Base-by-base conservation (phyloP, 1,140 invertebrate species). In the Pachyrhynchus sulphureomaculatus region DNA sequence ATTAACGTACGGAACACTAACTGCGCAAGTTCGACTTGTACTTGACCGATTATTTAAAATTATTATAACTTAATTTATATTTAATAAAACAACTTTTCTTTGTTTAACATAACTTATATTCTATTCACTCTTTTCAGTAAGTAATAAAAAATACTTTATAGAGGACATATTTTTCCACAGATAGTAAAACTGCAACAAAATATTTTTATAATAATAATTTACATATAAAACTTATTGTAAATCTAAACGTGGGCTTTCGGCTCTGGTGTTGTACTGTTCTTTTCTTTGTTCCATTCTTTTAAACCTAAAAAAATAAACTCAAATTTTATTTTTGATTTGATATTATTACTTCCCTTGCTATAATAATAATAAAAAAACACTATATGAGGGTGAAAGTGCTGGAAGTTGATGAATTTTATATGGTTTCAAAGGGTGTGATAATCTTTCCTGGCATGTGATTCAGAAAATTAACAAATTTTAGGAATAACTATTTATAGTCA, bases 261-360 rank as follows among this genome's bases (percentile, higher is more conserved):
- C 2, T 41, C 13, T 24, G 26, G 21, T 13, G 55, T 2, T 4
- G 13, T 5, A 23, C 45, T 63, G 5, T 17, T 24, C 26, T 62
- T 85, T 52, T 86, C 80, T 71, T 88, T 88, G 75, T 99, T 98
- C 96, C 97, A 99, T 62, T 90, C 88, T 77, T 96, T 90, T 1
- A 99, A 80, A 45, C 59, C 57, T 60, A 21, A 49, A 49, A 56
- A 24, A 21, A 18, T 15, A 18, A 44, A 21, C 2, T n/a, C n/a
- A n/a, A n/a, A n/a, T n/a, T n/a, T n/a, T n/a, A n/a, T n/a, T n/a
- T n/a, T n/a, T n/a, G n/a, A n/a, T n/a, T n/a, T 8, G 13, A 6
- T 39, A 4, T 32, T 6, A 32, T 32, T 4, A 12, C 5, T 4
- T 4, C 29, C 29, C 29, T 32, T 4, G 5, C 5, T 32, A 32